Conservation (phyloP, 2,113 vertebrate genomes). For the Malurus cyaneus region DNA sequence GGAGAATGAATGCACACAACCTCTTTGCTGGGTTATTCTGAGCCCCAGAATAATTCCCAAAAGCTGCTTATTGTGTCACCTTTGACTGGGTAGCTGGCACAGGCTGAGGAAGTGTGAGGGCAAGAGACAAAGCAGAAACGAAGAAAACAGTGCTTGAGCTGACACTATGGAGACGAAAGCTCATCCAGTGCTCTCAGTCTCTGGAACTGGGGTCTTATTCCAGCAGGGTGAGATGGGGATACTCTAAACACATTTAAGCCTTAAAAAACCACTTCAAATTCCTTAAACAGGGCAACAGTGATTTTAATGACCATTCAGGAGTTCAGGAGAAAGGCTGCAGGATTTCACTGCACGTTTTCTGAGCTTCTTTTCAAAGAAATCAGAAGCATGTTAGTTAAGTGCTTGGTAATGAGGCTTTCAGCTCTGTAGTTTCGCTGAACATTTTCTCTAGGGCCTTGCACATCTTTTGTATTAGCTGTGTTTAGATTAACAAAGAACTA, state of each 20-base stretch:
- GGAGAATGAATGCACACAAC: not conserved
- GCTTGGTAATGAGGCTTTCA: not conserved
- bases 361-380: constrained; percentile 16
- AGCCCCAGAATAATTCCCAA: not conserved
- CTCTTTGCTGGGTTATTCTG: not conserved
- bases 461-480: constrained; percentile 9
- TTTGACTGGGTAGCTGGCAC: not conserved
- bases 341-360: not conserved
- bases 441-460: not conserved
- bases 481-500: constrained; percentile 21
- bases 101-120: not conserved
- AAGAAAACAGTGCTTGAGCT: not conserved
- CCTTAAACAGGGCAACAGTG: not conserved
- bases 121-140: not conserved
- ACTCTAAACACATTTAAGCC: not conserved
- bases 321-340: not conserved
- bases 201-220: not conserved
- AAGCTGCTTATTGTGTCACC: not conserved
- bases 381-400: not conserved
- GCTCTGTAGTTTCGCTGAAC: not conserved
- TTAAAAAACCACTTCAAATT: not conserved
- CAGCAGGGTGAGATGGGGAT: not conserved
- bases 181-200: not conserved
- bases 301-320: not conserved
- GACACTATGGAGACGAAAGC: not conserved